phyloP scores from a whole-genome alignment of 2,113 vertebrate species.

The Corynorhinus townsendii region DNA sequence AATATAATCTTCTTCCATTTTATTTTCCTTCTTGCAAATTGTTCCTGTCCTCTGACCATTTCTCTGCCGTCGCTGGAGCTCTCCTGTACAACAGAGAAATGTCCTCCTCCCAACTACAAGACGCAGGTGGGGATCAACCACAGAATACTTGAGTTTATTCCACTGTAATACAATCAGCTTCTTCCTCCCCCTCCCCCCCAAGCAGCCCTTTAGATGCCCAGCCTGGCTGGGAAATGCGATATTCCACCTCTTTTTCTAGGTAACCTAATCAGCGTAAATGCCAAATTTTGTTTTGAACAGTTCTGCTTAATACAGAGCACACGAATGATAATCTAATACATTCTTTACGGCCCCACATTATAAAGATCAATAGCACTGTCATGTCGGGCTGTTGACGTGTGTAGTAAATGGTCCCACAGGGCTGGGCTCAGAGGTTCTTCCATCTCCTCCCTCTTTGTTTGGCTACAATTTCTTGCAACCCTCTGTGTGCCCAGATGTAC shows the following conservation, averaged over 20 bases:
- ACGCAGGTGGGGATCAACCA: background rate
- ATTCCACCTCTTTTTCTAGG: background rate
- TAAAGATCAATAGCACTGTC: conserved; percentile 15
- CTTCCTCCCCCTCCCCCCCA: background rate
- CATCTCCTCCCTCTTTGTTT: background rate
- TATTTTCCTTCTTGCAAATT: background rate
- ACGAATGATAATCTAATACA: conserved; percentile 9
- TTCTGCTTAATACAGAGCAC: background rate
- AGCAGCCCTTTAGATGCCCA: background rate
- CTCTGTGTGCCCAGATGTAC: background rate
- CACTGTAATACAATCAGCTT: background rate
- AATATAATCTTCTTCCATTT: background rate
- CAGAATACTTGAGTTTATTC: background rate
- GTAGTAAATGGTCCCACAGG: background rate
- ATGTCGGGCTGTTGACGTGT: background rate
- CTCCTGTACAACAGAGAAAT: background rate
- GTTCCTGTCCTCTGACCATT: background rate
- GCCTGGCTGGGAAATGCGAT: background rate
- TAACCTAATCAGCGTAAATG: conserved; percentile 25
- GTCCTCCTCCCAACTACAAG: background rate
- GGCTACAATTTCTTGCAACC: background rate
- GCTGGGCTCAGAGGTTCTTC: background rate
- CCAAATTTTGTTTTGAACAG: conserved; percentile 32
- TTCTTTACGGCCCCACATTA: background rate
- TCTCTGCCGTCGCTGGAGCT: background rate